phyloP scores from a whole-genome alignment of 2,888 invertebrate genomes.

The Phragmatobia fuliginosa region DNA sequence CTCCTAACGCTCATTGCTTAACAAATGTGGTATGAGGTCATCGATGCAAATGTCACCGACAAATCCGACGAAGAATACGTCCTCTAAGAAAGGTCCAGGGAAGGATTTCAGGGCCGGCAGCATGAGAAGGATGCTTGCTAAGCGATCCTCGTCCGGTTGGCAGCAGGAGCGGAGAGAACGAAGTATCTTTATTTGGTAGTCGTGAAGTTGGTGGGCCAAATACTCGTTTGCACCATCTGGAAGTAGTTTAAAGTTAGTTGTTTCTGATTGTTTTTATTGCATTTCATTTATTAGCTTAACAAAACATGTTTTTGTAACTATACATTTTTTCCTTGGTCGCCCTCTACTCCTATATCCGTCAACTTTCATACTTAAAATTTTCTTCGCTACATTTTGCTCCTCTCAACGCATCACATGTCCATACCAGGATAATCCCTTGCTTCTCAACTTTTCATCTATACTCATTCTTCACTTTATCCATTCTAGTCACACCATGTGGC shows the following conservation, averaged over 20 bases:
- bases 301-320: too few species aligned
- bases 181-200: conserved; percentile 82
- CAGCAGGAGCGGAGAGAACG: conserved; percentile 75
- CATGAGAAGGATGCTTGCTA: conserved; percentile 89
- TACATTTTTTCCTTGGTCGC: too few species aligned
- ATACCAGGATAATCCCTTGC: too few species aligned
- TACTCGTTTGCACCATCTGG: conserved; percentile 83
- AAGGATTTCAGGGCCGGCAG: conserved; percentile 91
- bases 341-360: too few species aligned
- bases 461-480: too few species aligned
- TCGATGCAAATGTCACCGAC: conserved; percentile 98
- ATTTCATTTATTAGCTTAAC: too few species aligned
- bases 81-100: conserved; percentile 93
- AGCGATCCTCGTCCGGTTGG: conserved; percentile 74
- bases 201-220: conserved; percentile 79
- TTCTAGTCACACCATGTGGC: too few species aligned
- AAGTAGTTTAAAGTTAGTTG: neutral
- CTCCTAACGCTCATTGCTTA: conserved; percentile 81
- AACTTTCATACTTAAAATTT: too few species aligned
- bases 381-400: too few species aligned
- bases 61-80: conserved; percentile 96
- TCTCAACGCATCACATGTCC: too few species aligned
- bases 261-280: neutral
- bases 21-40: conserved; percentile 96
- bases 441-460: too few species aligned